Conservation (phyloP, 2,888 invertebrate genomes). For the Thecophora atra region DNA sequence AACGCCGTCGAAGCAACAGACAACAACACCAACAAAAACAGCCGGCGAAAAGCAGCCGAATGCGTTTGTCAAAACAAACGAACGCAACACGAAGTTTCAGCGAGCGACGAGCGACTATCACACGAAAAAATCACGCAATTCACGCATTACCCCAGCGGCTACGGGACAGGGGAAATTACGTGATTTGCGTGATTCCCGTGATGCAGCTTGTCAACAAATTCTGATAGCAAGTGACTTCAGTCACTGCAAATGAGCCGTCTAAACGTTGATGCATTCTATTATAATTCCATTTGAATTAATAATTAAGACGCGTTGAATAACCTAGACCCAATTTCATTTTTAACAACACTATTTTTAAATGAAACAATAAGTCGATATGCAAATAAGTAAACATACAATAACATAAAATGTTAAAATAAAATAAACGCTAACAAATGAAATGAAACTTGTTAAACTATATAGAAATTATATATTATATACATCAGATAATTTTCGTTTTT, state of each 20-base stretch:
- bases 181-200: too few species aligned
- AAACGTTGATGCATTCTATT: constrained; percentile 1
- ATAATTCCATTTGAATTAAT: constrained; percentile 9
- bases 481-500: constrained; percentile 29
- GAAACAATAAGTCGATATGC: constrained; percentile 26
- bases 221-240: constrained; percentile 4
- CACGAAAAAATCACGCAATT: too few species aligned
- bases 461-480: constrained; percentile 36
- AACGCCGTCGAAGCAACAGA: neutral
- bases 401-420: constrained; percentile 35
- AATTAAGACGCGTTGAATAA: neutral
- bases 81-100: too few species aligned
- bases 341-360: constrained; percentile 20
- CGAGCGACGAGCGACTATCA: too few species aligned
- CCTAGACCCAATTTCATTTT: constrained; percentile 15
- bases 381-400: constrained; percentile 26
- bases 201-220: neutral
- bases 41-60: too few species aligned
- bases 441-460: constrained; percentile 36
- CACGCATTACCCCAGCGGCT: too few species aligned
- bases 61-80: too few species aligned
- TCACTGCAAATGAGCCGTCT: constrained; percentile 4
- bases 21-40: too few species aligned
- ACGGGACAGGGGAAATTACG: too few species aligned
- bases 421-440: constrained; percentile 25